Conservation (phyloP, 2,113 vertebrate genomes). For the Boulengeromyrus knoepffleri region DNA sequence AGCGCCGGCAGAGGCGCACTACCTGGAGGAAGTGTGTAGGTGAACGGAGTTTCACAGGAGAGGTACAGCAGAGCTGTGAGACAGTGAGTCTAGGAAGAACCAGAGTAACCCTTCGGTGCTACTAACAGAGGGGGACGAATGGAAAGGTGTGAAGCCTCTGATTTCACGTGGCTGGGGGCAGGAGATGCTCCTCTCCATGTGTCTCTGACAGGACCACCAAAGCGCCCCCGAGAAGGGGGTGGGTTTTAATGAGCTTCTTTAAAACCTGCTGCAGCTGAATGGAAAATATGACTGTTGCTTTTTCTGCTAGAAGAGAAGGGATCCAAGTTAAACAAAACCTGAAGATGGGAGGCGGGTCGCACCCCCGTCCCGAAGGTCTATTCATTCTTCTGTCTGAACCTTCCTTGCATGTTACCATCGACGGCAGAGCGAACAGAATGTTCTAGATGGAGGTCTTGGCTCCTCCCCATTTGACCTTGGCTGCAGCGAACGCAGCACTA, state of each 20-base stretch:
- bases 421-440: neutral
- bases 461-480: neutral
- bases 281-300: neutral
- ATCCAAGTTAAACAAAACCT: neutral
- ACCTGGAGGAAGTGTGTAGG: slow-evolving; percentile 10
- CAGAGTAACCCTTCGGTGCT: neutral
- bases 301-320: neutral
- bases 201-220: neutral
- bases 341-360: neutral
- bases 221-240: neutral
- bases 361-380: neutral
- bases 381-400: neutral
- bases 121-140: neutral
- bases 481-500: neutral
- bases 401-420: neutral
- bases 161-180: neutral
- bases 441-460: neutral
- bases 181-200: neutral
- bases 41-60: neutral
- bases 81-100: neutral
- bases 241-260: neutral
- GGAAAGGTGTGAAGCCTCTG: neutral
- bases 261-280: neutral
- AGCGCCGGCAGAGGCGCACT: neutral
- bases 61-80: neutral